Base-by-base conservation (phyloP, 2,797 vertebrate species). In the Cyprinodon diabolis region DNA sequence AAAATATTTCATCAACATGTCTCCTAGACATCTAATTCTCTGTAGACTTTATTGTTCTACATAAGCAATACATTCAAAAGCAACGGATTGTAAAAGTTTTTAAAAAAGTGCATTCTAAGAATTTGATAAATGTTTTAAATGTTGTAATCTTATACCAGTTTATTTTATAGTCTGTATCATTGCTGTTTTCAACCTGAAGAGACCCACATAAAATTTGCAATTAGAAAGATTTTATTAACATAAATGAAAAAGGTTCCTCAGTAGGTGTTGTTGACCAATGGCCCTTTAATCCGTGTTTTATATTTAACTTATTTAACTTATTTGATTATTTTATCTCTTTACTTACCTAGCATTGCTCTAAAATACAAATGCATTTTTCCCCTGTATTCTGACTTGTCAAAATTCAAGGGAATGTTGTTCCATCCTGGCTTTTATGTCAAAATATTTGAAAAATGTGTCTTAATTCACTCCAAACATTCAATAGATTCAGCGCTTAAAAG, bases 401-500 rank as follows among this genome's bases (percentile, higher is more conserved):
- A 8, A 65, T 66, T 17, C n/a, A 0, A 3, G 23, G 52, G 71
- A 19, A 1, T 17, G 40, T 51, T 63, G 40, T 63, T 72, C 37
- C 60, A 9, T 47, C 17, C 12, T 6, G 48, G 14, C 19, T 55
- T 73, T 14, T 43, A 63, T 72, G 30, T n/a, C 48, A 55, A 69
- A 63, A 37, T 37, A 14, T 48, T 35, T 55, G 30, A 55, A 23
- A 68, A 68, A 78, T 68, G 40, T 63, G n/a, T 30, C 21, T 47
- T 68, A 17, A 68, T 40, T 56, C 19, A 40, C 40, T 71, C 35
- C 52, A 30, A 30, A 21, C 30, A 15, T 49, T 69, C 25, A 57
- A 49, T 63, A 69, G 6, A 73, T 69, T 48, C 17, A 40, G 30
- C 23, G 25, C 30, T 30, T 56, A 65, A 40, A 48, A 48, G 45